Evolutionary conservation across 2,113 vertebrate genomes (phyloP), one percentile per base, ranked within the genome.

Genomic region (Colinus virginianus): DNA sequence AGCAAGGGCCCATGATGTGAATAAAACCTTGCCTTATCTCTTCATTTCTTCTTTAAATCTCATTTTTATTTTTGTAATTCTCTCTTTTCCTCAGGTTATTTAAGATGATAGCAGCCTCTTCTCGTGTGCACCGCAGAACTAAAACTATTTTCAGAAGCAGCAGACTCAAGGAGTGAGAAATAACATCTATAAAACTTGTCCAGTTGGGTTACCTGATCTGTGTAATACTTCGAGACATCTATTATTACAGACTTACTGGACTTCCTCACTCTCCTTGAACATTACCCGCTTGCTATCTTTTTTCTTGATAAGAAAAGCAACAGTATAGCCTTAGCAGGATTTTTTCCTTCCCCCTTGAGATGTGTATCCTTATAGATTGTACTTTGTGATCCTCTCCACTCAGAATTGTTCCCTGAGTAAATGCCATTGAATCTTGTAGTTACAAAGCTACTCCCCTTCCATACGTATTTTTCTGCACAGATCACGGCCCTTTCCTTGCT

Each of bases 41-140:
- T 49, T 64, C 34, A 10, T 46, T 92, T 68, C 34, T 66, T 11
- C 86, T 81, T 43, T 61, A 46, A 84, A 58, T 62, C 32, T 72
- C 16, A 34, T 53, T 90, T 93, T 93, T 80, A 38, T 77, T 94
- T 91, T 66, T 91, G 13, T 36, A 84, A 78, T 69, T 94, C 45
- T 82, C 23, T 22, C n/a, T 56, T 88, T 78, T 87, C 46, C 58
- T 56, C 1, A 0, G 15, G 21, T 53, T 86, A 68, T 84, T 91
- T 76, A 85, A 80, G 48, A 71, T 38, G 66, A 72, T 74, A 92
- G 25, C 34, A 91, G 18, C 9, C 16, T 75, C 77, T 93, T 68
- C 19, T 26, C 30, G 67, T 3, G 0, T 51, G 43, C 59, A 28
- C 40, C 78, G 21, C 30, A 84, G 56, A 72, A 45, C 25, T 63